Evolutionary conservation across 2,797 vertebrate species (phyloP), one percentile per base, ranked within the genome.

Genomic region (Lindbergichthys nudifrons): DNA sequence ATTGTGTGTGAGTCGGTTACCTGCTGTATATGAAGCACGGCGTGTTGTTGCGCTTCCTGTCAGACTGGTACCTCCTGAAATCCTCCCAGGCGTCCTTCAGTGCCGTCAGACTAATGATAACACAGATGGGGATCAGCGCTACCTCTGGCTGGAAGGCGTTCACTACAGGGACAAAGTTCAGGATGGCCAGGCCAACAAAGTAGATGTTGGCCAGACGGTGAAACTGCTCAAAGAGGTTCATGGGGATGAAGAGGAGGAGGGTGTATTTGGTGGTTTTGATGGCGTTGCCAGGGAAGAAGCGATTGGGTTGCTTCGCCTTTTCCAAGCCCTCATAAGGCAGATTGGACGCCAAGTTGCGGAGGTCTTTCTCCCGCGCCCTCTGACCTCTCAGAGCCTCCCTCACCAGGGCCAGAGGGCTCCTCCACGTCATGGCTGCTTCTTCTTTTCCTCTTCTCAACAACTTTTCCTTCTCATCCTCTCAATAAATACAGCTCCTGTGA

Each of bases 61-160:
- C 97, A 0, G 94, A 89, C 77, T 95, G 94, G 85, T 95, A 98
- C 39, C 96, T 93, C 74, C 95, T 93, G 85, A 97, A 95, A 85
- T 99, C 97, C 79, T 98, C 97, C 96, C 97, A 98, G 60, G 94
- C 95, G 5, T 98, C 97, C 83, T 99, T 99, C 59, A 98, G 67
- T 54, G 97, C 96, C 0, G 97, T 98, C 54, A 98, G 86, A 0
- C 88, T 82, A 89, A 99, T 82, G 51, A 99, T 98, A 72, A 94
- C 62, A 82, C 95, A 95, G 61, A 98, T 91, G 0, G 97, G 97
- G 72, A 99, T 96, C 61, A 96, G 11, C 58, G 95, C 96, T 26
- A 98, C 92, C 58, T 93, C 95, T 0, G 97, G 97, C 73, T 98
- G 92, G 86, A 99, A 98, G 13, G 96, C 97, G 2, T 96, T 98